Evolutionary conservation across 2,797 vertebrate species (phyloP), one percentile per base, ranked within the genome.

Genomic region (Petrocephalus sullivani): DNA sequence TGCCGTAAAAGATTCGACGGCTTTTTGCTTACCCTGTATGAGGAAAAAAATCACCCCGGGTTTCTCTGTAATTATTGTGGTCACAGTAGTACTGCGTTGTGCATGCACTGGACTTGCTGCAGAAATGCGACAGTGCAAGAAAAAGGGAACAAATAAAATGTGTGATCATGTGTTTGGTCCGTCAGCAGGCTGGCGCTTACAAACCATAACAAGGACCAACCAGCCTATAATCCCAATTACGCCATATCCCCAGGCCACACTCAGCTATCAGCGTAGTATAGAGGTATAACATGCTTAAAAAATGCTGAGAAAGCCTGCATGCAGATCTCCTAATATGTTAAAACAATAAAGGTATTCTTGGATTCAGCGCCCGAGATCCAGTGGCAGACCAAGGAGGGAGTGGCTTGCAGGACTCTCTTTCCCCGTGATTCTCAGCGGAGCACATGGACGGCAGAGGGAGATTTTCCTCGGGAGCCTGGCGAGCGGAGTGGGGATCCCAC

Each of bases 401-500:
- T 19, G 8, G 33, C n/a, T 88, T 61, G 10, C 10, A 16, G 78
- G 23, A 46, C 33, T 3, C 23, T 41, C 57, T 46, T 51, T 51
- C 56, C 84, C 87, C 85, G 49, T 75, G 85, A 88, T 85, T 88
- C 87, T 88, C 85, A 84, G 60, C 75, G 58, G 89, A 9, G 78
- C 89, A 49, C 88, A 61, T 60, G 54, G n/a, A 7, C 4, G 19
- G 85, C 54, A 7, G 33, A 28, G 53, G 67, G 9, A 87, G 33
- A 54, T 85, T 88, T 88, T 86, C 83, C 56, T 87, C 89, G 88
- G 37, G 82, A 83, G 41, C 41, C 67, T 58, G 56, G 83, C 60
- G 58, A 49, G 46, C 87, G 88, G 85, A 86, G 87, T 67, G 85
- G 71, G 78, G 57, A 87, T 88, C 57, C 86, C 89, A 89, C 83